Conservation (phyloP, 2,888 invertebrate species). For the Lydus trimaculatus region DNA sequence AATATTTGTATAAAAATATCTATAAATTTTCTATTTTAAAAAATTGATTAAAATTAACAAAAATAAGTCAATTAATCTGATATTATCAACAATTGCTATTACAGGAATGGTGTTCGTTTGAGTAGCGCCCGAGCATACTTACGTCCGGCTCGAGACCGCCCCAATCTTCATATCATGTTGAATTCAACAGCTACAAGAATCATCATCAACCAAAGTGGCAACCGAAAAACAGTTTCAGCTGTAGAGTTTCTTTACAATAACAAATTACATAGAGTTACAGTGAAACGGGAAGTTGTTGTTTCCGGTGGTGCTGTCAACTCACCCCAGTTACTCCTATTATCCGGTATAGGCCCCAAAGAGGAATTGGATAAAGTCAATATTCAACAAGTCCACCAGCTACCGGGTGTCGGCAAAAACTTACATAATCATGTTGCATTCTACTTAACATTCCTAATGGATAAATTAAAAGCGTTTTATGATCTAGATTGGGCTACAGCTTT, state of each 20-base stretch:
- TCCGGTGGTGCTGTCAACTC: slow-evolving; percentile 72
- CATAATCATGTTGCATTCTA: slow-evolving; percentile 73
- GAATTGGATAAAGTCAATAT: slow-evolving; percentile 68
- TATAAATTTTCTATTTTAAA: background rate
- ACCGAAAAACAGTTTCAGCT: slow-evolving; percentile 64
- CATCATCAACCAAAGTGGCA: slow-evolving; percentile 59
- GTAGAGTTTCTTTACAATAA: slow-evolving; percentile 69
- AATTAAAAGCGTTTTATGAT: slow-evolving; percentile 64
- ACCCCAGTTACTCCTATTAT: slow-evolving; percentile 71
- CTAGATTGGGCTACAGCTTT: slow-evolving; percentile 69
- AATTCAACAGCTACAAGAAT: slow-evolving; percentile 70
- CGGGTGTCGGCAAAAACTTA: slow-evolving; percentile 74
- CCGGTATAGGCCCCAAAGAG: slow-evolving; percentile 71
- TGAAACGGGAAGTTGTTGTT: slow-evolving; percentile 67
- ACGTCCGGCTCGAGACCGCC: slow-evolving; percentile 65
- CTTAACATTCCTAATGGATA: slow-evolving; percentile 65
- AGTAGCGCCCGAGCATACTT: slow-evolving; percentile 70
- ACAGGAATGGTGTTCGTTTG: slow-evolving; percentile 68
- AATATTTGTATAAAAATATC: background rate
- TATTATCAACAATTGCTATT: slow-evolving; percentile 24
- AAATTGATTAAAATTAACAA: no score
- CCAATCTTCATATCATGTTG: slow-evolving; percentile 69
- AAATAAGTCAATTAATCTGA: no score
- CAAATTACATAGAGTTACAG: slow-evolving; percentile 60
- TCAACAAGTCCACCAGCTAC: slow-evolving; percentile 67